A percentile compares a stretch with the other conserved stretches of the same genome.
Conservation (phyloP, 2,797 vertebrate genomes). For the Emys orbicularis region DNA sequence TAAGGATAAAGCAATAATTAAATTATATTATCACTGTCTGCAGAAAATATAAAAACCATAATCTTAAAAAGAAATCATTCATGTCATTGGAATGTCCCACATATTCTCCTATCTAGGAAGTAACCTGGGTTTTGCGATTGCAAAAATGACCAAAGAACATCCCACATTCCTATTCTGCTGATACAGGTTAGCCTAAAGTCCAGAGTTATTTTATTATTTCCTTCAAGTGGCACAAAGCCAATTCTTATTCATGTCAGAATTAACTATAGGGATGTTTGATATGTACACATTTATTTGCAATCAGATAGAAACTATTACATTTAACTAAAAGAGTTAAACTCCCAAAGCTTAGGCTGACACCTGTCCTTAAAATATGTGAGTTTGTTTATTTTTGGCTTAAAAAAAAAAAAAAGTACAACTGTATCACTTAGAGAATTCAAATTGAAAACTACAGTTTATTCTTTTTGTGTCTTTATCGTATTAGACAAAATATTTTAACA, state of each 20-base stretch:
- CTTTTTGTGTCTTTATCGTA: not conserved
- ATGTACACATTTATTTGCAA: not conserved
- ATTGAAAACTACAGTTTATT: too few species aligned
- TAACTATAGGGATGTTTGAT: not conserved
- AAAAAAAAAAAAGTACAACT: not conserved
- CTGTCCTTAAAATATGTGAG: not conserved
- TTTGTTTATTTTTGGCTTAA: not conserved
- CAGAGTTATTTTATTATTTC: not conserved
- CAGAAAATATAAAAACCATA: constrained; percentile 38
- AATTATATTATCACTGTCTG: not conserved
- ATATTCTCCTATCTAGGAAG: not conserved
- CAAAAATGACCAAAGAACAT: not conserved
- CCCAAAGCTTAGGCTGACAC: not conserved
- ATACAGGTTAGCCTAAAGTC: not conserved
- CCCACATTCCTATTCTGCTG: not conserved
- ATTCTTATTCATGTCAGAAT: not conserved
- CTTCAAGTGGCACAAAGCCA: not conserved
- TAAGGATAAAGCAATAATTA: not conserved
- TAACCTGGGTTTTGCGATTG: not conserved
- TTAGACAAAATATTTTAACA: not conserved
- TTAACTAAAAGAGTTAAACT: not conserved
- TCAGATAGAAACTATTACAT: not conserved
- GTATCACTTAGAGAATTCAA: too few species aligned
- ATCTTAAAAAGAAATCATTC: not conserved
- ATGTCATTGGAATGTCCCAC: not conserved